A percentile compares a stretch with the other conserved stretches of the same genome.
These are phyloP conservation scores for Drosophila baimaii DNA, from an alignment of 1,140 invertebrate genomes.

Conservation along the genomic window DNA sequence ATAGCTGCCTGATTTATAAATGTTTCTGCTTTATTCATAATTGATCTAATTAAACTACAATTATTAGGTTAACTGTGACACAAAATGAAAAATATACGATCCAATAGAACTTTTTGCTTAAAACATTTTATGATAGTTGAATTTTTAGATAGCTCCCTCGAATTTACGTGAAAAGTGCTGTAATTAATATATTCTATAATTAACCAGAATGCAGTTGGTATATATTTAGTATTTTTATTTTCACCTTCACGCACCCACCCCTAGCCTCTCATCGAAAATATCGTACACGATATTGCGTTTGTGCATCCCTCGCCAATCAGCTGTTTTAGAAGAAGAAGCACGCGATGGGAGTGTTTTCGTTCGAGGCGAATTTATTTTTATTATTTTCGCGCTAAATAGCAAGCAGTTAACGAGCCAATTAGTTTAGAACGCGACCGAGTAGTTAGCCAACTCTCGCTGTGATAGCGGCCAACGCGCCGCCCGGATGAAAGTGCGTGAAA, in stretches of 20 bases:
- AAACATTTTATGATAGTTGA: no score
- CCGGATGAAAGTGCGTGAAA: conserved; percentile 39
- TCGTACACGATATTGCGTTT: neutral
- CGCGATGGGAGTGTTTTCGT: conserved; percentile 77
- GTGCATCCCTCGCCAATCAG: conserved; percentile 84
- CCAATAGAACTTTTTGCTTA: no score
- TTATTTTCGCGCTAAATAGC: conserved; percentile 60
- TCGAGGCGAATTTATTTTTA: conserved; percentile 54
- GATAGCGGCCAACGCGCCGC: conserved; percentile 24
- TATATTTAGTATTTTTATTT: neutral
- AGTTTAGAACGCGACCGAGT: conserved; percentile 34
- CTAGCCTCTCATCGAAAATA: neutral
- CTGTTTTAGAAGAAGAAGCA: conserved; percentile 62
- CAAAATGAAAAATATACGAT: no score
- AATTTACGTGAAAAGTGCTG: no score
- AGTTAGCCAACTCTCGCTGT: conserved; percentile 24
- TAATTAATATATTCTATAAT: no score
- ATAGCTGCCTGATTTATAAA: no score
- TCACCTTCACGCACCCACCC: neutral
- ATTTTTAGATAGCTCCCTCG: no score
- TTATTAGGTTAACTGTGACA: no score
- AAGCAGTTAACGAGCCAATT: conserved; percentile 42
- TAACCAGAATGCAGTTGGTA: no score
- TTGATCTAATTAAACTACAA: no score
- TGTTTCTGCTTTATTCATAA: no score